Conservation (phyloP, 2,113 vertebrate species). For the Plotosus lineatus region DNA sequence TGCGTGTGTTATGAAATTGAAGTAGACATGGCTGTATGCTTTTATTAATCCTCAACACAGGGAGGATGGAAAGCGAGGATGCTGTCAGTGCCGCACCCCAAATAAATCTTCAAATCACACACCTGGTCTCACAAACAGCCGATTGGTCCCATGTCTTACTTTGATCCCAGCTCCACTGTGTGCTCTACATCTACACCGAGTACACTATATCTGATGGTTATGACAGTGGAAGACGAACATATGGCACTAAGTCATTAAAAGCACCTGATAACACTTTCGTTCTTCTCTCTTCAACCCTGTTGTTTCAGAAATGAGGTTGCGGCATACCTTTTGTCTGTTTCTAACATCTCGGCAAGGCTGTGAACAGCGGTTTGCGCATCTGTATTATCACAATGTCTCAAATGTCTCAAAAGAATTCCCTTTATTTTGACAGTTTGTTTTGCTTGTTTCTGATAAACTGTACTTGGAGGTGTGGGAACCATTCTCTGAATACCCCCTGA, state of each 20-base stretch:
- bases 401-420: slow-evolving; percentile 3
- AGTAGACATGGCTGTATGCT: slow-evolving; percentile 42
- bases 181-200: background rate
- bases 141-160: background rate
- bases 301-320: slow-evolving; percentile 25
- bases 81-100: slow-evolving; percentile 17
- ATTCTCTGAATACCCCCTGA: background rate
- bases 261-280: slow-evolving; percentile 2
- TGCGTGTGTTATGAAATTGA: slow-evolving; percentile 40
- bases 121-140: background rate
- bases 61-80: background rate
- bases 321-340: slow-evolving; percentile 28
- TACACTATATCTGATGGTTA: slow-evolving; percentile 31
- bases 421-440: slow-evolving; percentile 10
- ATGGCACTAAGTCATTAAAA: slow-evolving; percentile 40
- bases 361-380: slow-evolving; percentile 15
- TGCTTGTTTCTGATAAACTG: background rate
- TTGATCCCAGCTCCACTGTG: background rate
- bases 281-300: slow-evolving; percentile 23
- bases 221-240: slow-evolving; percentile 25
- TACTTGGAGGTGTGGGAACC: too few species aligned
- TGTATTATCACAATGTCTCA: slow-evolving; percentile 32
- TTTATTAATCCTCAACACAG: slow-evolving; percentile 22
- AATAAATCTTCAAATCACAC: background rate
- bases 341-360: slow-evolving; percentile 2